Base-by-base conservation (phyloP, 2,113 vertebrate genomes). In the Galbula dea region DNA sequence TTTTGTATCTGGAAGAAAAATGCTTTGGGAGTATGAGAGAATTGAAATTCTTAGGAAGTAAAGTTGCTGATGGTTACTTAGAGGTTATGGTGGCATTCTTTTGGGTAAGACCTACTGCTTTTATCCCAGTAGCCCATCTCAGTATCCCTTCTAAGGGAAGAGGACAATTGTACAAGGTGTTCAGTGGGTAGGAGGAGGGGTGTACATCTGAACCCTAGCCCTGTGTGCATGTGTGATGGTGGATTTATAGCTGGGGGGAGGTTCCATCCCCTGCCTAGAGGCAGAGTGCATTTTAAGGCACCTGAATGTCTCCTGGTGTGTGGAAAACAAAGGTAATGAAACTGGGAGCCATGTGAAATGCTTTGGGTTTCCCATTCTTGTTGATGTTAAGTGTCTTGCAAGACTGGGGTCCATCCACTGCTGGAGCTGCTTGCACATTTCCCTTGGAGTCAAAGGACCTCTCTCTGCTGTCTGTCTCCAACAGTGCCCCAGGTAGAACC, bases 161-260 rank as follows among this genome's bases (percentile, higher is more conserved):
- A 10, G 57, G 14, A 13, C 9, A 7, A 12, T 45, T 21, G 15
- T 72, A 58, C 29, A 4, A 4, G 36, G 30, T 16, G 52, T 4
- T 52, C 49, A 3, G 10, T 8, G 48, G 43, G 51, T 10, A 32
- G 68, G 57, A 69, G 45, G 22, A 29, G 5, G 27, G 66, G 62
- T 84, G 26, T 10, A 0, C 11, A 49, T 17, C 49, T 18, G 22
- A 69, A 9, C 67, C 21, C 0, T 1, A 11, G 76, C 80, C 67
- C 67, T 45, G 27, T 27, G 1, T 11, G 3, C 11, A 1, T 9
- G 39, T 49, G 13, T 3, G 2, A 0, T 2, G 51, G 4, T 39
- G 76, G 16, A 4, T 66, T 65, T 78, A 3, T 7, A 34, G 45
- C n/a, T 1, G 20, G 48, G 52, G 23, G 43, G 52, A 15, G 27